A percentile compares a stretch with the other conserved stretches of the same genome.
These are phyloP conservation scores for Myotis brandtii DNA, from an alignment of 2,113 vertebrate genomes.

Conservation along the genomic window DNA sequence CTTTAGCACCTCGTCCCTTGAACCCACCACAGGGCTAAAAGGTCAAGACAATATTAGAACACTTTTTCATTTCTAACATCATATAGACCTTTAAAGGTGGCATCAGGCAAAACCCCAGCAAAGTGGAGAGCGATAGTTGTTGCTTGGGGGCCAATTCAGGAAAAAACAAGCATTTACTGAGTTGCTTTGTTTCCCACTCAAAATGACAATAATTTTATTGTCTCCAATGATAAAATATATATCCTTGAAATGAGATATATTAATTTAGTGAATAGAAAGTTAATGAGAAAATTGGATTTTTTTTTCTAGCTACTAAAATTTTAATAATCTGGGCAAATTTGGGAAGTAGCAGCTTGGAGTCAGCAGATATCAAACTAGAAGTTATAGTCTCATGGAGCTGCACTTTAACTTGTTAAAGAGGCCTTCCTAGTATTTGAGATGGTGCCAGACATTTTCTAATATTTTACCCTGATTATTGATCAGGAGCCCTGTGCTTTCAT, in stretches of 20 bases:
- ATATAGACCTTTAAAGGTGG: conserved; percentile 30
- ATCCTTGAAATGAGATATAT: conserved; percentile 67
- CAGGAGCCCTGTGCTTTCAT: neutral
- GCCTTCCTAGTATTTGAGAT: neutral
- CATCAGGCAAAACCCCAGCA: conserved; percentile 43
- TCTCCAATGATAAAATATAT: conserved; percentile 61
- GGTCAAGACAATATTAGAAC: conserved; percentile 59
- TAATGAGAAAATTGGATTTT: conserved; percentile 65
- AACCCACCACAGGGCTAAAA: neutral
- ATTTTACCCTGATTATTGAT: conserved; percentile 25
- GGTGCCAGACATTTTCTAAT: conserved; percentile 12
- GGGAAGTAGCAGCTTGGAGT: neutral
- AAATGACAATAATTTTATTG: conserved; percentile 60
- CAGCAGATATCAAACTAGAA: conserved; percentile 33
- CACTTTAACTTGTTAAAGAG: conserved; percentile 43
- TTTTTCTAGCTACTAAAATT: conserved; percentile 70
- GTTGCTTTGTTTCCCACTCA: conserved; percentile 50
- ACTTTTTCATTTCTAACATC: conserved; percentile 64
- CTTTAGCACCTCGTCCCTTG: conserved; percentile 13
- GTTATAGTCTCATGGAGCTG: neutral
- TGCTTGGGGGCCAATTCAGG: conserved; percentile 47
- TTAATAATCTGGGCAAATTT: conserved; percentile 62
- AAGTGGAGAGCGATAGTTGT: neutral
- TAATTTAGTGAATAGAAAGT: conserved; percentile 61
- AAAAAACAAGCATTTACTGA: conserved; percentile 53